These are phyloP conservation scores for Calephelis virginiensis DNA, from an alignment of 1,140 invertebrate genomes.

Conservation along the genomic window DNA sequence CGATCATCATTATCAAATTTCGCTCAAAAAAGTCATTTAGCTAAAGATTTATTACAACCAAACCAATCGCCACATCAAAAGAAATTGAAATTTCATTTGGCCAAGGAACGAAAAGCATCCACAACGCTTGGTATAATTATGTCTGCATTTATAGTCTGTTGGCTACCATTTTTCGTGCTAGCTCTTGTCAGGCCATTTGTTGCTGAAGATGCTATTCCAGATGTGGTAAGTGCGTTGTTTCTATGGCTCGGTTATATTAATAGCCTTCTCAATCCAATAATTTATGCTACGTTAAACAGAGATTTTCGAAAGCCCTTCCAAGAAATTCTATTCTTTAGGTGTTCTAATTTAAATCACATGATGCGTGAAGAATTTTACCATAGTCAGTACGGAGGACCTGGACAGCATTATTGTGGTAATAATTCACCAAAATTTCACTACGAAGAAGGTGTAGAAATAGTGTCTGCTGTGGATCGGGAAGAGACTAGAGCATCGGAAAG, in stretches of 20 bases:
- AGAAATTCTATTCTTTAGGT: conserved; percentile 93
- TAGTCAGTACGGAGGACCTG: conserved; percentile 92
- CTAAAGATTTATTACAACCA: conserved; percentile 67
- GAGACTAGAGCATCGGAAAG: conserved; percentile 78
- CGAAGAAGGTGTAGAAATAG: conserved; percentile 81
- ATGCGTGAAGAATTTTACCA: conserved; percentile 96
- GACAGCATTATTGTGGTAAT: conserved; percentile 76
- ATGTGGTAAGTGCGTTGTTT: conserved; percentile 86
- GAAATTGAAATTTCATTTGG: conserved; percentile 88
- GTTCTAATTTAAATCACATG: conserved; percentile 92
- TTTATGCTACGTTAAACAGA: conserved; percentile 94
- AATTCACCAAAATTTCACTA: conserved; percentile 73
- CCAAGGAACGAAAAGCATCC: conserved; percentile 95
- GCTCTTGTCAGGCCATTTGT: conserved; percentile 92
- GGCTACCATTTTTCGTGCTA: conserved; percentile 97
- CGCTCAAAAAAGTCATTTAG: conserved; percentile 72
- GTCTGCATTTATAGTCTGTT: conserved; percentile 97
- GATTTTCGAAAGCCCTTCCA: conserved; percentile 96
- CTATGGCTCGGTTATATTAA: conserved; percentile 97
- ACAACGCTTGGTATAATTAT: conserved; percentile 98
- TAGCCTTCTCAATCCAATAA: conserved; percentile 94
- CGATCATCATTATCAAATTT: conserved; percentile 71
- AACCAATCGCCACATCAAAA: conserved; percentile 82
- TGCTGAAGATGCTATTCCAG: conserved; percentile 83
- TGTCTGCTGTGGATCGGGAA: conserved; percentile 79